Conservation (phyloP, 2,888 invertebrate species). For the Ypsolopha scabrella region DNA sequence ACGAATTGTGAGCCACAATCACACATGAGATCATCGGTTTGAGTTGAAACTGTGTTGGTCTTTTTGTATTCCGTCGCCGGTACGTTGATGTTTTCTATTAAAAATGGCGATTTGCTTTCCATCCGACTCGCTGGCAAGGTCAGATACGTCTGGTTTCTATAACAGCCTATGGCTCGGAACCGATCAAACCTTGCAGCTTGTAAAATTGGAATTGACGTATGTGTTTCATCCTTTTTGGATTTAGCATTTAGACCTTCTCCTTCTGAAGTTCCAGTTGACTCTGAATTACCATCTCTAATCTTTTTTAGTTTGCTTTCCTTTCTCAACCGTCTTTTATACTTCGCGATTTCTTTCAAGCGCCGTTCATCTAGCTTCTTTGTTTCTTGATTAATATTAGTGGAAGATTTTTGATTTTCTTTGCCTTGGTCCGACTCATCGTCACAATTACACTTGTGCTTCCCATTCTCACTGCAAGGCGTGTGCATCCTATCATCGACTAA, state of each 20-base stretch:
- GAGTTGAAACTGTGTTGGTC: slow-evolving; percentile 47
- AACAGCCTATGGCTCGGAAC: slow-evolving; percentile 56
- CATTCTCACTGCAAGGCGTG: slow-evolving; percentile 77
- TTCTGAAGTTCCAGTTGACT: slow-evolving; percentile 26
- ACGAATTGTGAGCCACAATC: slow-evolving; percentile 38
- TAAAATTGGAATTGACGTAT: slow-evolving; percentile 60
- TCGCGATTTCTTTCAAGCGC: slow-evolving; percentile 57
- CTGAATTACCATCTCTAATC: slow-evolving; percentile 49
- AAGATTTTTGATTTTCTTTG: slow-evolving; percentile 28
- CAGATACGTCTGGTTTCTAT: slow-evolving; percentile 57
- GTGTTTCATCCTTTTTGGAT: slow-evolving; percentile 29
- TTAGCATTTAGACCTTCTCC: slow-evolving; percentile 28
- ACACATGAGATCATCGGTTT: slow-evolving; percentile 51
- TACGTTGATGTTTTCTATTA: slow-evolving; percentile 27
- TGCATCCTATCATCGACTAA: slow-evolving; percentile 79
- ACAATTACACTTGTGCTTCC: slow-evolving; percentile 82
- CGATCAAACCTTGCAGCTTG: slow-evolving; percentile 62
- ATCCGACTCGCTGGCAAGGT: slow-evolving; percentile 52
- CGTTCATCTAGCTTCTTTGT: slow-evolving; percentile 48
- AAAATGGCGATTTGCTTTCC: slow-evolving; percentile 47
- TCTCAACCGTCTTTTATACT: slow-evolving; percentile 51
- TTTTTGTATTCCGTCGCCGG: slow-evolving; percentile 40
- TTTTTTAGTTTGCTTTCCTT: slow-evolving; percentile 57
- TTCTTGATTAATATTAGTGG: slow-evolving; percentile 25
- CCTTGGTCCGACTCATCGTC: slow-evolving; percentile 75